Base-by-base conservation (phyloP, 2,113 vertebrate species). In the Regulus satrapa region DNA sequence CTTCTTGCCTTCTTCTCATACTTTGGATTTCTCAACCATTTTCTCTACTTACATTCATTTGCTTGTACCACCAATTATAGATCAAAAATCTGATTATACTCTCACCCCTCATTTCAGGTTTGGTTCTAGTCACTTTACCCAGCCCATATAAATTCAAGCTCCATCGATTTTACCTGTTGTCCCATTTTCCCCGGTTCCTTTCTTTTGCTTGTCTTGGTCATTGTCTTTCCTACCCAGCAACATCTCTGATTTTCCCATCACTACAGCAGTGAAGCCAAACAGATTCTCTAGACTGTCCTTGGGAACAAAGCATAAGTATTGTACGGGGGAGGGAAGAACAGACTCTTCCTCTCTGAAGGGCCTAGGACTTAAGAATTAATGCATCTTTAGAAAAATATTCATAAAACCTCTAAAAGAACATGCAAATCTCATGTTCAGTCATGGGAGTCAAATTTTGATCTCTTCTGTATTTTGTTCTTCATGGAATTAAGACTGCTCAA, bases 341-440 rank as follows among this genome's bases (percentile, higher is more conserved):
- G 74, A 52, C 32, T 92, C 38, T 62, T 61, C 58, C 38, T 92
- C 63, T 62, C 36, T 80, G 51, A 66, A 88, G 87, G 74, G 43
- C 58, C 34, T 49, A 58, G 43, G 34, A 94, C 38, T 73, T 81
- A 72, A 32, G 20, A 95, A 92, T 66, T 68, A 92, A 89, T 58
- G 62, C 71, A 80, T 67, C 31, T 63, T 89, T 43, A 28, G 38
- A 94, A 84, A 85, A 62, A 41, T 72, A 94, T 92, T 83, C 63
- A 88, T 82, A 56, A 90, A 88, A 66, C 63, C 46, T 94, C 79
- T 96, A 85, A 91, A 87, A 95, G 85, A 81, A 54, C 67, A 86
- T 82, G 89, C 89, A 95, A 97, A 95, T 95, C 40, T 69, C 38
- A 71, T 48, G 31, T 58, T 85, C 90, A 93, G 54, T 69, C 52